These are phyloP conservation scores for Spea multiplicata DNA, from an alignment of 2,113 vertebrate genomes.

Conservation along the genomic window DNA sequence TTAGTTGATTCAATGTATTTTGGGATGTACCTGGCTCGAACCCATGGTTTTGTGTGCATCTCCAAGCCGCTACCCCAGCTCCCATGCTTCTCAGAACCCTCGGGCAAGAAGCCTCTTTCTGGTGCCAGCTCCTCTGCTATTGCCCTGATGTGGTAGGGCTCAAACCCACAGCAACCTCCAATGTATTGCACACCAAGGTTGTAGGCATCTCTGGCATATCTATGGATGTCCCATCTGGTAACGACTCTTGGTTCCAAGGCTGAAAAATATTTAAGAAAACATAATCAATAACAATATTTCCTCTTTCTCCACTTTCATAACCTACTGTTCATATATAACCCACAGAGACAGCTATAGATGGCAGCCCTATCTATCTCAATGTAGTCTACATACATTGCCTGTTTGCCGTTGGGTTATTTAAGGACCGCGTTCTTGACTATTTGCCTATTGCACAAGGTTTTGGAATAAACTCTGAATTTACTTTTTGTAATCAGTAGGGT, in stretches of 20 bases:
- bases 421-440: too few species aligned
- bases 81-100: constrained; percentile 89
- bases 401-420: too few species aligned
- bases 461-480: too few species aligned
- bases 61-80: constrained; percentile 80
- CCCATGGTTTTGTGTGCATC: constrained; percentile 98
- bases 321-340: too few species aligned
- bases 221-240: constrained; percentile 92
- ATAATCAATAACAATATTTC: too few species aligned
- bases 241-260: constrained; percentile 88
- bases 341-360: too few species aligned
- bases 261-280: constrained; percentile 49
- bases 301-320: too few species aligned
- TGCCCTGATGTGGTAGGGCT: constrained; percentile 89
- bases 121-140: constrained; percentile 85
- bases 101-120: constrained; percentile 81
- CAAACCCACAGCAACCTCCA: constrained; percentile 93
- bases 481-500: too few species aligned
- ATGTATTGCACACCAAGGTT: constrained; percentile 83
- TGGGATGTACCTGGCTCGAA: constrained; percentile 83
- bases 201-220: constrained; percentile 88
- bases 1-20: background rate
- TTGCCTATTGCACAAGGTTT: too few species aligned
- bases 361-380: too few species aligned
- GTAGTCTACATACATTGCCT: too few species aligned